A percentile compares a stretch with the other conserved stretches of the same genome.
phyloP scores from a whole-genome alignment of 2,797 vertebrate species.

The Chiloscyllium punctatum region DNA sequence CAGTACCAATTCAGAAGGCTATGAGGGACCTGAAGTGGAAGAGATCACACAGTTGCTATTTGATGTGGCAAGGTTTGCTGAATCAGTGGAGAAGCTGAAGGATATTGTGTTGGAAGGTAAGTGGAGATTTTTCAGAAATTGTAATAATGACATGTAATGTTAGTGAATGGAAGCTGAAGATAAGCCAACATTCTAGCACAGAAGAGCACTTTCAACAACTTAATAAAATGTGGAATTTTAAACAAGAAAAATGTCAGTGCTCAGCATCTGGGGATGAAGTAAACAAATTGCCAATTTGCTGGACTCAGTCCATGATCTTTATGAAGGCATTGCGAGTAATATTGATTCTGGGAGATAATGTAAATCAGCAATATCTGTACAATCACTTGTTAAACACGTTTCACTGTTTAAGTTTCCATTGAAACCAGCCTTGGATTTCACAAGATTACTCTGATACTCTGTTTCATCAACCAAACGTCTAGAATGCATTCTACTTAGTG shows the following conservation, averaged over 20 bases:
- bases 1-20: slow-evolving; percentile 56
- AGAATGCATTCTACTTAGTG: neutral
- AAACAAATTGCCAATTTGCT: neutral
- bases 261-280: neutral
- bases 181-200: neutral
- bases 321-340: neutral
- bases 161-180: neutral
- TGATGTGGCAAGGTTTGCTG: slow-evolving; percentile 79
- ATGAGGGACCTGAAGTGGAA: slow-evolving; percentile 62
- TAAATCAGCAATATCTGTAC: too few species aligned
- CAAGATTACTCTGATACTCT: neutral
- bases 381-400: neutral
- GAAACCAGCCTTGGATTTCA: neutral
- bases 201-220: neutral
- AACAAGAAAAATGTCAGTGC: neutral
- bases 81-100: slow-evolving; percentile 87
- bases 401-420: neutral
- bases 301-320: neutral
- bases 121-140: neutral
- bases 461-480: neutral
- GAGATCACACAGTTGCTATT: slow-evolving; percentile 82
- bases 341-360: neutral
- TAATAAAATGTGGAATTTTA: neutral
- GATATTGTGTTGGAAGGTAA: slow-evolving; percentile 75
- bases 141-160: neutral